phyloP scores from a whole-genome alignment of 1,140 invertebrate genomes.

The Leptinotarsa undecemlineata region DNA sequence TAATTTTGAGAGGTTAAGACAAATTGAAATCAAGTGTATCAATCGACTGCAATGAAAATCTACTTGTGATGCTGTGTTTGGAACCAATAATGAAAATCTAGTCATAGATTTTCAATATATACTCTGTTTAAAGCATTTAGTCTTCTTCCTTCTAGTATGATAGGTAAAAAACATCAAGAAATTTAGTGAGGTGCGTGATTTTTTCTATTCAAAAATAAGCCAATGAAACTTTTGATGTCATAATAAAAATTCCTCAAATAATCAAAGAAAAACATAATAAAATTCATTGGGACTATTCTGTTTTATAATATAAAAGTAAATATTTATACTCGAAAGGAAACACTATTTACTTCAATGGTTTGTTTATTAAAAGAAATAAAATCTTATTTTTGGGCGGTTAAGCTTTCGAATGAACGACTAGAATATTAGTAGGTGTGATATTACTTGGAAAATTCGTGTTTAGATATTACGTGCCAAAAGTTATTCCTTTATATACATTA shows the following conservation, averaged over 20 bases:
- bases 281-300: constrained; percentile 39
- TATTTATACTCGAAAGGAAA: constrained; percentile 33
- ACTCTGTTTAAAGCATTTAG: no score
- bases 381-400: constrained; percentile 27
- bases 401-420: not conserved
- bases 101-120: no score
- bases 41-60: no score
- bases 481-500: no score
- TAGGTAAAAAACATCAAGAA: no score
- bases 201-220: constrained; percentile 35
- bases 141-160: no score
- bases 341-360: constrained; percentile 37
- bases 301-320: constrained; percentile 39
- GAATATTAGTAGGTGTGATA: not conserved
- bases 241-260: constrained; percentile 41
- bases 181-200: constrained; percentile 14
- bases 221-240: constrained; percentile 37
- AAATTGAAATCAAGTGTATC: no score
- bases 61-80: no score
- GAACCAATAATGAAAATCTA: no score
- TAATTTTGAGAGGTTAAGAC: no score
- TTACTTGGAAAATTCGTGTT: no score
- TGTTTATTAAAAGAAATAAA: constrained; percentile 41
- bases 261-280: constrained; percentile 42
- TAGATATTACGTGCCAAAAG: no score